These are phyloP conservation scores for Pandemis heparana DNA, from an alignment of 2,888 invertebrate species.

Conservation along the genomic window DNA sequence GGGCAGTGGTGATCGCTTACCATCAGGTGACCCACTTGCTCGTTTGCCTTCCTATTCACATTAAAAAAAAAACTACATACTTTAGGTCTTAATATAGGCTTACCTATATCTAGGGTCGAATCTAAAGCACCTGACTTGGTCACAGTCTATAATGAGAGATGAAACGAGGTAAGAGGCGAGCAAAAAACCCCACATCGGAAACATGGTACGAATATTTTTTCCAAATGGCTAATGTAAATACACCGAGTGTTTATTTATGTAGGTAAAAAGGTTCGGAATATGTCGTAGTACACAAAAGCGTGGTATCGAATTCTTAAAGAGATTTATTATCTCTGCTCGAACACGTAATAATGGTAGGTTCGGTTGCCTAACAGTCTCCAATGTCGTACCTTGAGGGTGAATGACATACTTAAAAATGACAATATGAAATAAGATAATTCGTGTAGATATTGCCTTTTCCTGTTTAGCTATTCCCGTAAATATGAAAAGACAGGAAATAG, in stretches of 20 bases:
- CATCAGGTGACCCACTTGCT: no score
- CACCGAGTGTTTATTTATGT: constrained; percentile 34
- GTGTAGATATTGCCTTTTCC: background rate
- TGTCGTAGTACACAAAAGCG: constrained; percentile 42
- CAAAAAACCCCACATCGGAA: constrained; percentile 8
- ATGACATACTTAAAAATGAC: constrained; percentile 21
- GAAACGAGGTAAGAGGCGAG: background rate
- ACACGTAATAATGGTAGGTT: constrained; percentile 46
- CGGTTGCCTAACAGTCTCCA: constrained; percentile 14
- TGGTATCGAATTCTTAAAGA: constrained; percentile 53
- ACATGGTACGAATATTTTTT: constrained; percentile 18
- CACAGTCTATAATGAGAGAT: background rate
- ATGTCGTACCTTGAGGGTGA: constrained; percentile 4
- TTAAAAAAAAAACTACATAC: no score
- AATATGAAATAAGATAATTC: background rate
- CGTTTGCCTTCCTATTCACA: no score
- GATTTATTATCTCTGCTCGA: constrained; percentile 52
- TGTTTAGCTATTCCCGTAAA: background rate
- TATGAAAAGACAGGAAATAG: background rate
- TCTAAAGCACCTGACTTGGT: background rate
- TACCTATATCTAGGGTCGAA: background rate
- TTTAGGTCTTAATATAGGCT: background rate
- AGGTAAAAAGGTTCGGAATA: constrained; percentile 43
- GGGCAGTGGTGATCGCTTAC: no score
- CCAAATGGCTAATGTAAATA: constrained; percentile 25